These are phyloP conservation scores for Mus spicilegus DNA, from an alignment of 2,113 vertebrate genomes.

Conservation along the genomic window DNA sequence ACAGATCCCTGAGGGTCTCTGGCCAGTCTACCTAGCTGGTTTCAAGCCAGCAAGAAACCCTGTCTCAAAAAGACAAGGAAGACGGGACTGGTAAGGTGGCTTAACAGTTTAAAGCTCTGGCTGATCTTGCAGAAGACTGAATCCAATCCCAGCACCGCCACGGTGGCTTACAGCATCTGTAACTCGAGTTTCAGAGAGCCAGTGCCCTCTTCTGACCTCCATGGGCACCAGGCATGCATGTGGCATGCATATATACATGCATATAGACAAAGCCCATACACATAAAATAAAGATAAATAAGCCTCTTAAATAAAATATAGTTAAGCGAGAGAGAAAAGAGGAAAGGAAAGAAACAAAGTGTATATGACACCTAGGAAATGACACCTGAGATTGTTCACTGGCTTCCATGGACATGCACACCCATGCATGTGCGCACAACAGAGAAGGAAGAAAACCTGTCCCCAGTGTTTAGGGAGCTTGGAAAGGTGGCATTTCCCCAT, in stretches of 20 bases:
- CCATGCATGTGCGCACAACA: not conserved
- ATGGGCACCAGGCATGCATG: not conserved
- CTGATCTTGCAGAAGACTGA: not conserved
- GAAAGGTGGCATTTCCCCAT: conserved; percentile 1
- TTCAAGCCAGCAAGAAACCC: not conserved
- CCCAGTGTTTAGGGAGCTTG: not conserved
- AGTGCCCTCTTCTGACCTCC: not conserved
- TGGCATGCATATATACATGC: not conserved
- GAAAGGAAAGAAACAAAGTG: not conserved
- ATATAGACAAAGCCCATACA: not conserved
- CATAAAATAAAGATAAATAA: not conserved
- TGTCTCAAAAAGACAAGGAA: not conserved
- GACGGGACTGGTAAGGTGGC: not conserved
- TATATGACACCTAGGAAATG: not conserved
- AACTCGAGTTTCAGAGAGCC: not conserved
- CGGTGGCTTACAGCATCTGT: not conserved
- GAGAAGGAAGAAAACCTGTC: conserved; percentile 42
- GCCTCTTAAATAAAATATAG: not conserved
- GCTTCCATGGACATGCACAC: not conserved
- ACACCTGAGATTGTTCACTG: too few relatives aligned
- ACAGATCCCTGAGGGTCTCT: too few relatives aligned
- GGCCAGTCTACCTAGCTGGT: not conserved
- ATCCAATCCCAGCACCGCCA: not conserved
- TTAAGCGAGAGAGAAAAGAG: not conserved
- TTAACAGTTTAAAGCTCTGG: not conserved